Base-by-base conservation (phyloP, 1,140 invertebrate species). In the Drosophila santomea region DNA sequence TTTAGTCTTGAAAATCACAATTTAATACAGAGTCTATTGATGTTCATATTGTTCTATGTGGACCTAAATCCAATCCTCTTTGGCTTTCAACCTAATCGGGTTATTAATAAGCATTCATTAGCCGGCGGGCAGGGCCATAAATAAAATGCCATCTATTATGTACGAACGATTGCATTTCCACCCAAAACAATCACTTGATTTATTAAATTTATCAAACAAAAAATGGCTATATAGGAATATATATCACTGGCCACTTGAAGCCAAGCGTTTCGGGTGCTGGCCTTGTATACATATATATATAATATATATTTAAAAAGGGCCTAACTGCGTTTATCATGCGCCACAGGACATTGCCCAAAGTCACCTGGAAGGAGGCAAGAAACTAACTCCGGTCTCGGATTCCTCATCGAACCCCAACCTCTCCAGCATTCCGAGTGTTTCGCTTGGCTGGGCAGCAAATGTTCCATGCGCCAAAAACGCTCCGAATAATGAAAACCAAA, bases 91-190 rank as follows among this genome's bases (percentile, higher is more conserved):
- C 64, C 51, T 82, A 82, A 82, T 82, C 80, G 79, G 79, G 72
- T 82, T 82, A 82, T 77, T 82, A 82, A 82, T 82, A 81, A 78
- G 80, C 78, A 74, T 82, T 82, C 78, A 82, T 82, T 82, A 82
- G 79, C 56, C 48, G 23, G 41, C 44, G 47, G 56, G 50, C 63
- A 79, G 58, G 50, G 73, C 73, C 52, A 80, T 80, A 80, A 80
- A 80, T 80, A 80, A 81, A 81, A 81, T 63, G 73, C 73, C 78
- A 81, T 81, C 57, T 77, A 81, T 81, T 81, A 73, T 81, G 71
- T 28, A 81, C 73, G 81, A 78, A 51, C 79, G 78, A 77, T 81
- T 81, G 78, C 78, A 81, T 67, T 81, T 71, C 28, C 41, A 60
- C 36, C 10, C 41, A 39, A 77, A 76, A 63, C 68, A 77, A 81